Evolutionary conservation across 2,113 vertebrate species (phyloP), one percentile per base, ranked within the genome.

Genomic region (Gymnarchus niloticus): DNA sequence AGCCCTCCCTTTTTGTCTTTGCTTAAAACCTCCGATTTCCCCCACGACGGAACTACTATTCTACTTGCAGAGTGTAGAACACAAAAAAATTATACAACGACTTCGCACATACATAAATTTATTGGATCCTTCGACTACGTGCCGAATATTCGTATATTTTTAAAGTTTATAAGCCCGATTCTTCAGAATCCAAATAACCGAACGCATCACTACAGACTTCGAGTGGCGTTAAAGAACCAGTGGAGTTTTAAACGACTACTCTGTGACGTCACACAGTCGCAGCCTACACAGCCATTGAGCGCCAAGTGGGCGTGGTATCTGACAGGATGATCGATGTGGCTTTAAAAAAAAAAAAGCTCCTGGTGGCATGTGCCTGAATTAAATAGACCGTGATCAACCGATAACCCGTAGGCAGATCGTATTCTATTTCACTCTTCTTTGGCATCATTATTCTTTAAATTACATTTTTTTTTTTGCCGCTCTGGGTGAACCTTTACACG

Each of bases 301-400:
- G n/a, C 0, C 1, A 17, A 81, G 81, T 82, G 81, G 93, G 92
- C 56, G 93, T 87, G 90, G 90, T 59, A 14, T 0, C 9, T 65
- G 90, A 89, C 92, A 92, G 88, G 52, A 90, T 91, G 87, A 92
- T 92, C 41, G 88, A 91, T 91, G 89, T 84, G n/a, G n/a, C 86
- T 88, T 89, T 82, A 87, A 84, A 84, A 85, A 89, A 89, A 84
- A 83, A 87, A 88, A 89, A 78, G n/a, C n/a, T 89, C 84, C 85
- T 87, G 78, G 59, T 85, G 85, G 51, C 52, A 88, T 85, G 86
- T 86, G 86, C 81, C 85, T 84, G 87, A 87, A 87, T 89, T 87
- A 86, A 88, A 65, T 81, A 48, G 69, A 56, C 44, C 59, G 87
- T 73, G 84, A 87, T 88, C 84, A 86, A 76, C 86, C 49, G 65